A percentile compares a stretch with the other conserved stretches of the same genome.
These are phyloP conservation scores for Malurus elegans DNA, from an alignment of 2,113 vertebrate genomes.

Conservation along the genomic window DNA sequence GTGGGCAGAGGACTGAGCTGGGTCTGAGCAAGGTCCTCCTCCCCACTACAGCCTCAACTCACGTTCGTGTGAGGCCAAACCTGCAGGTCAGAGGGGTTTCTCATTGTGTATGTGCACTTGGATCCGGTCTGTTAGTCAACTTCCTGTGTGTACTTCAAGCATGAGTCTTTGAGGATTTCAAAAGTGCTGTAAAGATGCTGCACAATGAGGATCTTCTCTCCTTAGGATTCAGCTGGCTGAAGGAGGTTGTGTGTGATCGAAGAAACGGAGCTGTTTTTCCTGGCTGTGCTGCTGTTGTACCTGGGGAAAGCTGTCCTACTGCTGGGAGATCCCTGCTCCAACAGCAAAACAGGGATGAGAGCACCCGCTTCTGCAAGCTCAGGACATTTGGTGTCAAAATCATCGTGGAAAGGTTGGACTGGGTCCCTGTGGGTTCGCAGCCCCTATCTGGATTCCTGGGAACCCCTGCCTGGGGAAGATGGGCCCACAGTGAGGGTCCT, in stretches of 20 bases:
- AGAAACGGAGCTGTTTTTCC: neutral
- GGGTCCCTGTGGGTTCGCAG: neutral
- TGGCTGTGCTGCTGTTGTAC: neutral
- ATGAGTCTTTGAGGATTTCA: neutral
- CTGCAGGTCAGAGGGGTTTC: neutral
- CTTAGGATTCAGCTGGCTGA: neutral
- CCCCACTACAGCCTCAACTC: neutral
- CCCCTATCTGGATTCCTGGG: neutral
- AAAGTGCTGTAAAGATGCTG: neutral
- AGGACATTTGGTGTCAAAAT: neutral
- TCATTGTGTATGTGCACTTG: neutral
- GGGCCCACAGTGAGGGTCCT: neutral
- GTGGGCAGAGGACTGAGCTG: neutral
- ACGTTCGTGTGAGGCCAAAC: accelerated
- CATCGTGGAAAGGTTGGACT: neutral
- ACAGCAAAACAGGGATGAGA: neutral
- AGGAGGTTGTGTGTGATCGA: neutral
- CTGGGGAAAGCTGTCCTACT: neutral
- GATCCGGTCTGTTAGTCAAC: neutral
- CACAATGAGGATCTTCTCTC: neutral
- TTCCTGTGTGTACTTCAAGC: neutral
- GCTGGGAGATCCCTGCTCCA: neutral
- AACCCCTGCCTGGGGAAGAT: accelerated
- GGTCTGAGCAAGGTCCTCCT: neutral
- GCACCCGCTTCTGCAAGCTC: accelerated